These are phyloP conservation scores for Corvus hawaiiensis DNA, from an alignment of 2,113 vertebrate species.

Conservation along the genomic window DNA sequence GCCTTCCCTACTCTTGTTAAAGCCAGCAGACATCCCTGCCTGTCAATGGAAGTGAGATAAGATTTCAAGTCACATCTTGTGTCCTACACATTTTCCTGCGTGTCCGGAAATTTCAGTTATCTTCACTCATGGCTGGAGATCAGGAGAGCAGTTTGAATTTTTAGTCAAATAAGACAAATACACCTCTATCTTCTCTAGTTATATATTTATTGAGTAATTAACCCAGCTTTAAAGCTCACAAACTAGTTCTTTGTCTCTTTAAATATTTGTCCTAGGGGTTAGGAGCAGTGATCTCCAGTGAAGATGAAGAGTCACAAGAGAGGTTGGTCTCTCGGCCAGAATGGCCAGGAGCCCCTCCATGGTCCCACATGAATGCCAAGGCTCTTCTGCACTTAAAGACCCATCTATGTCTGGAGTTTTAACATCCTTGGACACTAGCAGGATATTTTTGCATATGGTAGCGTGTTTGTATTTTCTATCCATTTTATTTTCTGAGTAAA, in stretches of 20 bases:
- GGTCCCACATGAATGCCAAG: background rate
- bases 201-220: background rate
- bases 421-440: background rate
- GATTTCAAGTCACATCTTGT: background rate
- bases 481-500: background rate
- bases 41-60: background rate
- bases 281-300: background rate
- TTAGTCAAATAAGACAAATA: background rate
- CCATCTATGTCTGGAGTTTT: background rate
- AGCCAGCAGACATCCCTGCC: background rate
- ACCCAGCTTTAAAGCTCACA: background rate
- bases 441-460: background rate
- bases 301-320: background rate
- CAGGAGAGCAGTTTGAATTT: background rate
- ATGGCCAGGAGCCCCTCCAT: background rate
- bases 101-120: background rate
- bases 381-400: background rate
- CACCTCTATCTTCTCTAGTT: background rate
- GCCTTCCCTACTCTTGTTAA: background rate
- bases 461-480: background rate
- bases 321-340: background rate
- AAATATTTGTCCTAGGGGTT: background rate
- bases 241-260: background rate
- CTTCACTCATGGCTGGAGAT: background rate
- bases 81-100: background rate